Conservation (phyloP, 1,140 invertebrate genomes). For the Holcopasites calliopsidis region DNA sequence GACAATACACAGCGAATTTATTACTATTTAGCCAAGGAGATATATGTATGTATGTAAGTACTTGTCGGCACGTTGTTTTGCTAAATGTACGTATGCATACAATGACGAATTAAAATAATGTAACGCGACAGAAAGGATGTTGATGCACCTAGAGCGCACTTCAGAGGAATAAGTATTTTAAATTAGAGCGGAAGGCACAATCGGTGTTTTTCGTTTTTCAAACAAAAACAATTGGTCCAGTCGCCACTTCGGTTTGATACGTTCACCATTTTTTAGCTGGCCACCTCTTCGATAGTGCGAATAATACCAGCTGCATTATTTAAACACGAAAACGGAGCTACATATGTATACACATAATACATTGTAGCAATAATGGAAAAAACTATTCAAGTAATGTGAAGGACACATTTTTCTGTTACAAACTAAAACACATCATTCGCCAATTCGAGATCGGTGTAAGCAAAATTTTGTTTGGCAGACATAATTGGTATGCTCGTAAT, state of each 20-base stretch:
- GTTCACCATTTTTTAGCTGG: not conserved
- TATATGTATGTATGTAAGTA: too few relatives aligned
- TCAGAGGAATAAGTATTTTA: conserved; percentile 30
- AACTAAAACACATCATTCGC: too few relatives aligned
- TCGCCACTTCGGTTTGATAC: not conserved
- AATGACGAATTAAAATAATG: conserved; percentile 55
- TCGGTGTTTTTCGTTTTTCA: conserved; percentile 38
- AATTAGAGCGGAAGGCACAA: conserved; percentile 65
- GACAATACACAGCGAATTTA: too few relatives aligned
- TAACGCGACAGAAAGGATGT: conserved; percentile 48
- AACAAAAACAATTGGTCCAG: conserved; percentile 54
- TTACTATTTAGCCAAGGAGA: too few relatives aligned
- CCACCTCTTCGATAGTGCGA: not conserved
- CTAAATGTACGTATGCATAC: conserved; percentile 64
- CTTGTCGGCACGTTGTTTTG: too few relatives aligned
- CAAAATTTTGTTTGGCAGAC: not conserved
- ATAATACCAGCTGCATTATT: not conserved
- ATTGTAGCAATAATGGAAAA: not conserved
- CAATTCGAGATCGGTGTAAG: too few relatives aligned
- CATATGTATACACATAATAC: not conserved
- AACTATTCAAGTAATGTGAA: too few relatives aligned
- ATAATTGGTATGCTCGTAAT: not conserved
- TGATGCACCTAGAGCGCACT: not conserved
- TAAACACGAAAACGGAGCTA: not conserved
- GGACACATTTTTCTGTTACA: too few relatives aligned